These are phyloP conservation scores for Aphaenogaster ashmeadi DNA, from an alignment of 1,140 invertebrate species.

Conservation along the genomic window DNA sequence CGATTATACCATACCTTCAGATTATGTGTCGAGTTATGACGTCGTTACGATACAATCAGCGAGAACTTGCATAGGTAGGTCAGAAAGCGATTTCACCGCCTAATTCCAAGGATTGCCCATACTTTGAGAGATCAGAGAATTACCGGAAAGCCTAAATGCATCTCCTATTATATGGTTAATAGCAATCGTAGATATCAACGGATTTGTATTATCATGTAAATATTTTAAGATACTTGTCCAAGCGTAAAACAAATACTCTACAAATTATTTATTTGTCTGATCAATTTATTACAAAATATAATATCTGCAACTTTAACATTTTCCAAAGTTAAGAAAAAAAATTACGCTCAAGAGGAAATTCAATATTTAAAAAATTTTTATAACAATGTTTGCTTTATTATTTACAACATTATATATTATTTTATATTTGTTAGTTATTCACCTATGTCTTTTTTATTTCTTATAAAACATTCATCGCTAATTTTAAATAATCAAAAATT, in stretches of 20 bases:
- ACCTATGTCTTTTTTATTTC: not conserved
- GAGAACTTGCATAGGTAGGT: conserved; percentile 55
- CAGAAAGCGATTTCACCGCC: conserved; percentile 49
- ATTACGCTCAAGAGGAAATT: not conserved
- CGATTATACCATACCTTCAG: conserved; percentile 54
- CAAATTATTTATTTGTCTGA: not conserved
- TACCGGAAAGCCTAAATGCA: conserved; percentile 11
- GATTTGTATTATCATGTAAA: conserved; percentile 26
- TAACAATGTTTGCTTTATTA: not conserved
- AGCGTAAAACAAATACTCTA: not conserved
- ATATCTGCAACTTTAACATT: not conserved
- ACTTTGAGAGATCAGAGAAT: conserved; percentile 64
- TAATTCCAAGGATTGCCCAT: conserved; percentile 65
- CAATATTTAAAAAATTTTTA: conserved; percentile 4
- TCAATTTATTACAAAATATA: not conserved
- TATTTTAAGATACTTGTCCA: conserved; percentile 41
- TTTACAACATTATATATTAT: not conserved
- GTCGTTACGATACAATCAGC: conserved; percentile 74
- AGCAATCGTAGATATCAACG: conserved; percentile 32
- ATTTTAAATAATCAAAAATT: not conserved
- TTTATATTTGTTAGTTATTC: not conserved
- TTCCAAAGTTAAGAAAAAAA: not conserved
- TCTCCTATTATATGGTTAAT: conserved; percentile 38
- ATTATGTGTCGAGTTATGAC: conserved; percentile 73
- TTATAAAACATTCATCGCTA: not conserved